Evolutionary conservation across 2,113 vertebrate genomes (phyloP).

Genomic region (Clarias batrachus): DNA sequence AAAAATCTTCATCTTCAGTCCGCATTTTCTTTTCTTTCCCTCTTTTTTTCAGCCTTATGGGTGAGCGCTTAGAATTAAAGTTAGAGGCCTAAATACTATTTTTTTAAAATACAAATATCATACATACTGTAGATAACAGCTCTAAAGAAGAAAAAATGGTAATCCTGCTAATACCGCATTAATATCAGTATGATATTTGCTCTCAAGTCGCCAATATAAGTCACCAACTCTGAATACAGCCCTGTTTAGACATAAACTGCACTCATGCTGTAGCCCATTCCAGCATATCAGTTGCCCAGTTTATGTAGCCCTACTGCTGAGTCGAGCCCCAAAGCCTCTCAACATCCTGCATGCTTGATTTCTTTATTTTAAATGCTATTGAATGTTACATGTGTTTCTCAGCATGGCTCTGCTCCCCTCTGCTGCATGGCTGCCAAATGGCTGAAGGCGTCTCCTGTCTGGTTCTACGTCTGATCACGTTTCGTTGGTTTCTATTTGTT

Average conservation of each 20-base stretch:
- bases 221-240: not conserved
- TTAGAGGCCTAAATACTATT: not conserved
- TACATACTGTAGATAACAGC: not conserved
- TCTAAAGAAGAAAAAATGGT: not conserved
- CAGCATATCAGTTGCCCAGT: slow-evolving; percentile 29
- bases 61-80: not conserved
- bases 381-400: slow-evolving; percentile 28
- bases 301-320: slow-evolving; percentile 35
- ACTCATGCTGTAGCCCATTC: slow-evolving; percentile 10
- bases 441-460: slow-evolving; percentile 37
- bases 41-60: not conserved
- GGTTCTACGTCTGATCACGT: slow-evolving; percentile 36
- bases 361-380: slow-evolving; percentile 28
- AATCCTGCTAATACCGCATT: not conserved
- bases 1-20: not conserved
- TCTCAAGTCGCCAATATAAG: not conserved
- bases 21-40: not conserved
- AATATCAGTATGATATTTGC: not conserved
- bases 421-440: slow-evolving; percentile 49
- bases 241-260: no score
- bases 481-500: slow-evolving; percentile 43
- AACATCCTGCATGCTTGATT: slow-evolving; percentile 45
- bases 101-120: no score
- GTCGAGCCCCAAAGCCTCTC: slow-evolving; percentile 16
- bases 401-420: slow-evolving; percentile 35